phyloP scores from a whole-genome alignment of 1,140 invertebrate species.

The Drosophila kohkoa region DNA sequence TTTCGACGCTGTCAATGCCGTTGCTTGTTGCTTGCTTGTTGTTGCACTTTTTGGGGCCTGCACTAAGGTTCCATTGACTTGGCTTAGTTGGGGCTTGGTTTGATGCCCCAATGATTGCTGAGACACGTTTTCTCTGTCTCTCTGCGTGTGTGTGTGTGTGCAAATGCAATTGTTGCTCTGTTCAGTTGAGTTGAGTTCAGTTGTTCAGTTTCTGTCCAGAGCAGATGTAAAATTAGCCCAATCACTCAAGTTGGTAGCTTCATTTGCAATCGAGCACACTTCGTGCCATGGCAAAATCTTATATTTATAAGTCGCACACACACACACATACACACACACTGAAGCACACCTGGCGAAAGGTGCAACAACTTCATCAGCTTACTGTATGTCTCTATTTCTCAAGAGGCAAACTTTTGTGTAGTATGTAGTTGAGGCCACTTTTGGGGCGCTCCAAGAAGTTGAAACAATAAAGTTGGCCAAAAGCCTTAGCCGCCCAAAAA shows the following conservation, averaged over 20 bases:
- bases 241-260: constrained; percentile 70
- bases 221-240: constrained; percentile 61
- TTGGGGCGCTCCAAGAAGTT: background rate
- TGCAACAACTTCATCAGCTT: constrained; percentile 40
- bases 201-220: background rate
- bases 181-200: background rate
- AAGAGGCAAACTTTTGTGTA: constrained; percentile 28
- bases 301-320: constrained; percentile 38
- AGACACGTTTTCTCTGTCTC: constrained; percentile 41
- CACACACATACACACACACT: background rate
- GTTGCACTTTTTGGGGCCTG: constrained; percentile 71
- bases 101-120: constrained; percentile 59
- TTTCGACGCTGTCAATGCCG: constrained; percentile 14
- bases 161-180: constrained; percentile 16
- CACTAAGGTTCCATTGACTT: constrained; percentile 27
- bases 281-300: constrained; percentile 32
- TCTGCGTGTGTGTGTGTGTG: background rate
- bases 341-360: constrained; percentile 45
- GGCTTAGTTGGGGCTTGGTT: constrained; percentile 22
- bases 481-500: constrained; percentile 28
- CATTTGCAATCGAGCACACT: constrained; percentile 55
- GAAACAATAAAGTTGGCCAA: constrained; percentile 57
- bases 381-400: constrained; percentile 28
- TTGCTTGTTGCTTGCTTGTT: constrained; percentile 38
- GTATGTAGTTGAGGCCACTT: background rate